These are phyloP conservation scores for Lagocephalus sceleratus DNA, from an alignment of 2,797 vertebrate species.

Conservation along the genomic window DNA sequence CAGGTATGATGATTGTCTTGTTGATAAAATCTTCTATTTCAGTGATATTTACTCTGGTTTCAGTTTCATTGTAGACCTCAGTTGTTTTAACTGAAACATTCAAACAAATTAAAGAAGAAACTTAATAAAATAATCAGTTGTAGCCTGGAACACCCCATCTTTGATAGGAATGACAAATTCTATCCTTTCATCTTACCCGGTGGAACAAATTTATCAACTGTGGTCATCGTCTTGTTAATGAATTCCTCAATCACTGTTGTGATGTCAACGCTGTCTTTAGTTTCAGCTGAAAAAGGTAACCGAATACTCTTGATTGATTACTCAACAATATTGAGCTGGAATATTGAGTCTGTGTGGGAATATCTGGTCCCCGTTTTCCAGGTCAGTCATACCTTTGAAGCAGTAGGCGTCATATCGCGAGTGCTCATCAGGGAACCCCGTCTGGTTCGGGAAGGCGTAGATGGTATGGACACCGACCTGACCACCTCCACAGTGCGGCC, in stretches of 20 bases:
- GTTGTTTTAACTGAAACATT: constrained; percentile 33
- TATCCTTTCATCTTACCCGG: constrained; percentile 32
- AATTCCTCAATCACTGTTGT: constrained; percentile 23
- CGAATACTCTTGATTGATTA: neutral
- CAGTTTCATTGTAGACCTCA: constrained; percentile 41
- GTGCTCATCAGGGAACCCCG: constrained; percentile 83
- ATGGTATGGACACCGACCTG: constrained; percentile 84
- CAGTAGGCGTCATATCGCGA: constrained; percentile 91
- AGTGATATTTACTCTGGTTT: constrained; percentile 41
- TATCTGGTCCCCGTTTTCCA: no score
- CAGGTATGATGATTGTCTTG: constrained; percentile 30
- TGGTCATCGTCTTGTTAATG: constrained; percentile 37
- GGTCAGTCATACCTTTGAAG: constrained; percentile 79
- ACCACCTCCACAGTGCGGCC: constrained; percentile 83
- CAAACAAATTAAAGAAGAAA: constrained; percentile 1
- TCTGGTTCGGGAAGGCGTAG: constrained; percentile 87
- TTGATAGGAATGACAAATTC: neutral
- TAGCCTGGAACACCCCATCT: neutral
- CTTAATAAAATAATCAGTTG: neutral
- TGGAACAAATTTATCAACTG: constrained; percentile 25
- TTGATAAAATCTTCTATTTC: constrained; percentile 46
- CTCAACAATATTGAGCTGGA: no score
- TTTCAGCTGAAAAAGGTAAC: constrained; percentile 38
- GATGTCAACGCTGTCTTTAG: constrained; percentile 27
- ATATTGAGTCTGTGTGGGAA: no score